Base-by-base conservation (phyloP, 2,888 invertebrate genomes). In the Nowickia ferox region DNA sequence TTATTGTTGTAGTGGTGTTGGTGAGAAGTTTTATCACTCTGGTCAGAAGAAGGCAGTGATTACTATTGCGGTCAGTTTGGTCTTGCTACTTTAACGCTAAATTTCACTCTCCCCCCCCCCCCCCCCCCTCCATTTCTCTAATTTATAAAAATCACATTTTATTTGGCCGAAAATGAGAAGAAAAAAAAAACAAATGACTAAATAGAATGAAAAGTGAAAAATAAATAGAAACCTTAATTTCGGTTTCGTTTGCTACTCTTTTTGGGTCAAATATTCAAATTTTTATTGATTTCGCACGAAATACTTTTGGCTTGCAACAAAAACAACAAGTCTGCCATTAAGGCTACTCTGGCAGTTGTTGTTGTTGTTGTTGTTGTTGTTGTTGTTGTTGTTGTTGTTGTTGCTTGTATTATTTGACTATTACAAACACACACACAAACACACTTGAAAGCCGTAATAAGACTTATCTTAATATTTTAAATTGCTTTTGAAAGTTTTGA, bases 251-350 rank as follows among this genome's bases (percentile, higher is more conserved):
- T 76, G 22, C 51, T 63, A 75, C n/a, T 63, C 79, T 83, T 30
- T 86, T 83, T 76, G 79, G 86, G 86, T 86, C 86, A 90, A 90
- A 90, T 92, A 91, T 91, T 92, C 91, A 92, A 91, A 92, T 91
- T 91, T 90, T 88, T 92, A 91, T 91, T 88, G 91, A 91, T 91
- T 91, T 91, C 90, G 87, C 88, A 87, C 85, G 84, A 84, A 87
- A 74, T 82, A 51, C 44, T 59, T 66, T 68, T 48, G 5, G 40
- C 22, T 22, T 6, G 44, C 9, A n/a, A 82, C 61, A 84, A 78
- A 53, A 80, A 77, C 17, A 80, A 59, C 17, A 30, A 68, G 59
- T 19, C 38, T 74, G 55, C 65, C 40, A n/a, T 63, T 46, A 82
- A 76, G 75, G 82, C 51, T 75, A 68, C 15, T 30, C 22, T 42